These are phyloP conservation scores for Drosophila picticornis DNA, from an alignment of 2,888 invertebrate genomes.

Conservation along the genomic window DNA sequence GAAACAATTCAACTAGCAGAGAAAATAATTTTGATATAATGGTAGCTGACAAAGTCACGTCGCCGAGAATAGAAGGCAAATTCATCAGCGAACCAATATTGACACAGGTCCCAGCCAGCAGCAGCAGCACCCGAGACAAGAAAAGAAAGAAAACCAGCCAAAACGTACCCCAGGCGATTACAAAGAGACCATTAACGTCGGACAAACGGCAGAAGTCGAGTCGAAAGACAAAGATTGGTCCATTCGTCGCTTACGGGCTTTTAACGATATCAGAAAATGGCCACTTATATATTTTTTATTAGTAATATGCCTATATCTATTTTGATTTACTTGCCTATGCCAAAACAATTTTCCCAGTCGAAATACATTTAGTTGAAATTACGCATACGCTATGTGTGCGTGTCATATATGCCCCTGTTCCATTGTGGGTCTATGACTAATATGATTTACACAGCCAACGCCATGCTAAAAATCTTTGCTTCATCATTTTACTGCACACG, in stretches of 20 bases:
- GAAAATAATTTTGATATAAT: slow-evolving; percentile 75
- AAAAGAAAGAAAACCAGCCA: slow-evolving; percentile 34
- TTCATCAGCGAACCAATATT: slow-evolving; percentile 73
- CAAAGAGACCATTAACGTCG: slow-evolving; percentile 26
- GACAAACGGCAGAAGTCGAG: slow-evolving; percentile 18
- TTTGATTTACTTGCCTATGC: slow-evolving; percentile 62
- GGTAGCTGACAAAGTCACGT: slow-evolving; percentile 76
- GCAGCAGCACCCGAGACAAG: slow-evolving; percentile 21
- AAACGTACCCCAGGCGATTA: slow-evolving; percentile 55
- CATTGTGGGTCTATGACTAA: slow-evolving; percentile 19
- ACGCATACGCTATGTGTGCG: slow-evolving; percentile 50
- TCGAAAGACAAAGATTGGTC: slow-evolving; percentile 21
- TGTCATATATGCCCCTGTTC: slow-evolving; percentile 1
- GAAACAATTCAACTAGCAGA: slow-evolving; percentile 66
- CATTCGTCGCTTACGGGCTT: slow-evolving; percentile 58
- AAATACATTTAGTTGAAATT: slow-evolving; percentile 56
- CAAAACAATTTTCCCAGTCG: slow-evolving; percentile 63
- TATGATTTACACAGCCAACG: slow-evolving; percentile 55
- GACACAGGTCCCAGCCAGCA: slow-evolving; percentile 44
- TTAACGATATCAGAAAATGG: slow-evolving; percentile 71
- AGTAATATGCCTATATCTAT: slow-evolving; percentile 63
- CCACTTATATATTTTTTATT: slow-evolving; percentile 78
- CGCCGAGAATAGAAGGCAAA: slow-evolving; percentile 54
- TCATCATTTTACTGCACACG: slow-evolving; percentile 41
- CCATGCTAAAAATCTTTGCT: slow-evolving; percentile 37